Evolutionary conservation across 1,140 invertebrate genomes (phyloP).

Genomic region (Drosophila quadrilineata): DNA sequence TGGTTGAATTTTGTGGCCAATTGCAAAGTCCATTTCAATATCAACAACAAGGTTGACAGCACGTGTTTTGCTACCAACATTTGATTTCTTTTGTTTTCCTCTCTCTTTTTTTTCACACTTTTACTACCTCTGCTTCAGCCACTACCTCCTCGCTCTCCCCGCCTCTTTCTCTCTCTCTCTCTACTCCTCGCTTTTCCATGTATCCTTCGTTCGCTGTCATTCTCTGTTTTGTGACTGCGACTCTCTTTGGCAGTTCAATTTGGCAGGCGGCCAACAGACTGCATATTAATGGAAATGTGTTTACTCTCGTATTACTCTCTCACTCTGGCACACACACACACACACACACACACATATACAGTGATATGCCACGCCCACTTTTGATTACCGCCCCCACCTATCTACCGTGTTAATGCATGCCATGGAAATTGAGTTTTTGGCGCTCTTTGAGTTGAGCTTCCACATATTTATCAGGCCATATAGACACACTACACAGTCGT

Average conservation of each 20-base stretch:
- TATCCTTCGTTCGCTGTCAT: background rate
- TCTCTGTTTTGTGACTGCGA: too few species aligned
- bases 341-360: too few species aligned
- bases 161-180: background rate
- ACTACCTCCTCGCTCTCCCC: background rate
- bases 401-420: conserved; percentile 28
- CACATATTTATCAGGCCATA: too few species aligned
- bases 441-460: background rate
- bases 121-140: too few species aligned
- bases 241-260: conserved; percentile 17
- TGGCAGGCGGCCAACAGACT: conserved; percentile 26
- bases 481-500: too few species aligned
- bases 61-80: background rate
- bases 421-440: conserved; percentile 37
- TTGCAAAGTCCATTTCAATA: conserved; percentile 8
- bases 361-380: too few species aligned
- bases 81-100: too few species aligned
- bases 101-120: background rate
- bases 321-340: too few species aligned
- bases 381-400: too few species aligned
- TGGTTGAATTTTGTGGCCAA: too few species aligned
- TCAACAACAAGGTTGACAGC: conserved; percentile 14
- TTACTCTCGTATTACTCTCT: too few species aligned
- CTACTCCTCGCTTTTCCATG: background rate
- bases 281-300: conserved; percentile 39